Evolutionary conservation across 2,113 vertebrate species (phyloP), one percentile per base, ranked within the genome.

Genomic region (Nestor notabilis): DNA sequence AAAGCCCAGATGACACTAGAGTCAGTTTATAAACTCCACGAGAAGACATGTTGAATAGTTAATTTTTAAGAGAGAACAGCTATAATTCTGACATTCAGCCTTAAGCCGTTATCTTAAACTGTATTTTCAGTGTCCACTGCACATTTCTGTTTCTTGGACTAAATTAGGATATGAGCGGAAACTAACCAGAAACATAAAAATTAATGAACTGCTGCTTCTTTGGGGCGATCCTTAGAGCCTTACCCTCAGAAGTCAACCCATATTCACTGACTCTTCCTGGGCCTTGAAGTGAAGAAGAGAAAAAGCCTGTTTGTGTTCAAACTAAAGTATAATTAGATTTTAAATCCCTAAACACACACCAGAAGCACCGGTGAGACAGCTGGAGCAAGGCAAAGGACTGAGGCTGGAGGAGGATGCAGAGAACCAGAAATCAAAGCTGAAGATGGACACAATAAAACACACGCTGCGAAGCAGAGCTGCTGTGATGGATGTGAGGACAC

Each of bases 171-270:
- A 43, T 21, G 29, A 88, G 10, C 17, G 33, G 66, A 94, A 76
- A 39, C 44, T 72, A 85, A 89, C 4, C 8, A 94, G 82, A 94
- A 82, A 46, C n/a, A 80, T n/a, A 47, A 44, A 70, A 78, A 84
- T 87, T 83, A 87, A 86, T 91, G 90, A 94, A 89, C 79, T 91
- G 25, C 77, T 88, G 28, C 28, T 84, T 89, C 82, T 70, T 77
- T 78, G 4, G 5, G 7, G 7, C 5, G 0, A 70, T 49, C 68
- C 80, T 91, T 65, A 35, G 10, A 88, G 68, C 29, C 58, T 83
- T 53, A 27, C 63, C 70, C 58, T 69, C 35, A 47, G 75, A 89
- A 86, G 53, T 61, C 76, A 93, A 78, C 83, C 7, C 43, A 15
- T 47, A 41, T 29, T 47, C 43, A 44, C 35, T 64, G 90, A 33